Evolutionary conservation across 2,797 vertebrate genomes (phyloP), one percentile per base, ranked within the genome.

Genomic region (Phaenicophaeus curvirostris): DNA sequence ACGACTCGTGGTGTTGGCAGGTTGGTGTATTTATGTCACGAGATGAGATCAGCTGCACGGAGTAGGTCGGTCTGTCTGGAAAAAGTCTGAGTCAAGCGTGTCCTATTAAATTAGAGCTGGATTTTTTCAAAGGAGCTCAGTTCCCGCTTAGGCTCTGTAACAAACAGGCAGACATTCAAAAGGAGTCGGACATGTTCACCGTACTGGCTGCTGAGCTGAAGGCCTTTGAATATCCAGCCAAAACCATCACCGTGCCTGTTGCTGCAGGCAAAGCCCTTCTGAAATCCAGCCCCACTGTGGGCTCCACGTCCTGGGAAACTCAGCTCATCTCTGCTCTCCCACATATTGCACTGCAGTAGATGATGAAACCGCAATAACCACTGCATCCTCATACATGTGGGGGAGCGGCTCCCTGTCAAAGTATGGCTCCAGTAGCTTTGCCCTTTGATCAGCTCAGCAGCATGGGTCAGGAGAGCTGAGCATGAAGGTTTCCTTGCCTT

Each of bases 371-470:
- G 2, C 6, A 15, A 54, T 85, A 85, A 82, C 90, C 51, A 21
- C 75, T 0, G 3, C 4, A 11, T 80, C 73, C 55, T 87, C 15
- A 8, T n/a, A 41, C 18, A 12, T 33, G 50, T 6, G 0, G 48
- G 33, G 30, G 44, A 93, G 63, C 21, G 8, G 77, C 39, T 91
- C 65, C 53, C 74, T 80, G 57, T 63, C 68, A 68, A 76, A 62
- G 48, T 54, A 50, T 6, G 27, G 66, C 76, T 83, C 87, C 5
- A 3, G 92, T 78, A 89, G 71, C 83, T 76, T 18, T 92, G 80
- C 85, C 81, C 89, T 95, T 93, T 95, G 85, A 92, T 96, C 94
- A 93, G 54, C 67, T 82, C 85, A 92, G 93, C 93, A 93, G 85
- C 42, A 25, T 75, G 87, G 93, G 85, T 94, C 91, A 93, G 94